A percentile compares a stretch with the other conserved stretches of the same genome.
These are phyloP conservation scores for Prunella fulvescens DNA, from an alignment of 2,113 vertebrate genomes.

Conservation along the genomic window DNA sequence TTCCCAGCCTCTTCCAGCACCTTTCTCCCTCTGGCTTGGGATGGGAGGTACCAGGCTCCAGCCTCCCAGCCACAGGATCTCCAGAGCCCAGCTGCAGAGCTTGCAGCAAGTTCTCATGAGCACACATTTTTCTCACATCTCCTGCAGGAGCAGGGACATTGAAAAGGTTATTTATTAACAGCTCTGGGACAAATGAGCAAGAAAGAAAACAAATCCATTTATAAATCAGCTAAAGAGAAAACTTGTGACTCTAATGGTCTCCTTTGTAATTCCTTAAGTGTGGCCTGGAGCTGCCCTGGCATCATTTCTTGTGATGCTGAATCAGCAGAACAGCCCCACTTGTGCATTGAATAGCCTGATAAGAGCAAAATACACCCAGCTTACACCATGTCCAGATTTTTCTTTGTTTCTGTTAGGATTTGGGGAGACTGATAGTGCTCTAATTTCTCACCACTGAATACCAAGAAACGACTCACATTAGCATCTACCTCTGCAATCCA, in stretches of 20 bases:
- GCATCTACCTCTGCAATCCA: neutral
- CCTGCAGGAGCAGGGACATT: neutral
- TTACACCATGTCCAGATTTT: neutral
- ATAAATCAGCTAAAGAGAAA: constrained; percentile 16
- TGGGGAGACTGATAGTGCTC: neutral
- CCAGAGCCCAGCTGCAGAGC: neutral
- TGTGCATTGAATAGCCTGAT: neutral
- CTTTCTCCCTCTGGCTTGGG: neutral
- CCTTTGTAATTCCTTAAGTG: neutral
- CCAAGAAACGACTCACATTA: neutral
- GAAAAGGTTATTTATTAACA: constrained; percentile 37
- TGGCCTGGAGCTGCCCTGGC: neutral
- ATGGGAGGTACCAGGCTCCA: neutral
- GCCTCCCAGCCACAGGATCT: neutral
- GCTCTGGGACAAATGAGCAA: neutral
- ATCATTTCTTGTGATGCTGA: neutral
- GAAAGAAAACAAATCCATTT: constrained; percentile 5
- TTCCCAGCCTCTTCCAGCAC: neutral
- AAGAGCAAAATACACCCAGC: neutral
- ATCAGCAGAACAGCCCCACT: neutral
- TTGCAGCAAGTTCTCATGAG: neutral
- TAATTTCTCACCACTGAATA: neutral
- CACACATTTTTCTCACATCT: neutral
- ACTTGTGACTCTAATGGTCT: neutral
- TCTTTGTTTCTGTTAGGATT: neutral